These are phyloP conservation scores for Oreortyx pictus DNA, from an alignment of 2,797 vertebrate species.

Conservation along the genomic window DNA sequence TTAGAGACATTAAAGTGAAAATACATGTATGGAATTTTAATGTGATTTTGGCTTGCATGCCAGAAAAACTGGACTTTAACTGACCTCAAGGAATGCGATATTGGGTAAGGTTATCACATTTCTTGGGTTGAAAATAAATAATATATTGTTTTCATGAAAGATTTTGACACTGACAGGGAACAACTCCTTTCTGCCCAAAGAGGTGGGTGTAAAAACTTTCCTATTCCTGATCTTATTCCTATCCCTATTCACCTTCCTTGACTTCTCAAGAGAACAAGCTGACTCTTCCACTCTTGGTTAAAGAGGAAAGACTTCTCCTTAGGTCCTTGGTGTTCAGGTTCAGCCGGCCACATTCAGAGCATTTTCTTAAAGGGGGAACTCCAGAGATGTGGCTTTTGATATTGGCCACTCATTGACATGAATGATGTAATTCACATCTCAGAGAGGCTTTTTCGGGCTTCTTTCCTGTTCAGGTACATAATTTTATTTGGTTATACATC, in stretches of 20 bases:
- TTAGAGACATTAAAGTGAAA: constrained; percentile 3
- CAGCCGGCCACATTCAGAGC: not conserved
- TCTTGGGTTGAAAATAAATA: not conserved
- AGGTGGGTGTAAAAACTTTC: not conserved
- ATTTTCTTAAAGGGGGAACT: rapidly evolving
- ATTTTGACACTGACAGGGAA: constrained; percentile 6
- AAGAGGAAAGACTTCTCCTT: not conserved
- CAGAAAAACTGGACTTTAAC: constrained; percentile 6
- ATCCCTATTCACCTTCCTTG: not conserved
- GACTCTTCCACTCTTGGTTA: not conserved
- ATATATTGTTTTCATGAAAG: not conserved
- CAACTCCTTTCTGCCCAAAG: not conserved
- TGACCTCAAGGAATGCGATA: not conserved
- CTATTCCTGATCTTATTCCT: not conserved
- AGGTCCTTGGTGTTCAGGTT: not conserved
- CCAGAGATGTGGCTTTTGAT: not conserved
- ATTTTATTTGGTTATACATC: not conserved
- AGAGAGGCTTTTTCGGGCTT: not conserved
- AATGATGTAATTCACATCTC: not conserved
- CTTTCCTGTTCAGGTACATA: not conserved
- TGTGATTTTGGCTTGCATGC: not conserved
- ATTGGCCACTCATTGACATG: not conserved
- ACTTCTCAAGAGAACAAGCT: not conserved
- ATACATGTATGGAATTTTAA: constrained; percentile 13
- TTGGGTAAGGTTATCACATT: not conserved